A percentile compares a stretch with the other conserved stretches of the same genome.
These are phyloP conservation scores for Spinibarbus caldwelli DNA, from an alignment of 2,797 vertebrate genomes.

Conservation along the genomic window DNA sequence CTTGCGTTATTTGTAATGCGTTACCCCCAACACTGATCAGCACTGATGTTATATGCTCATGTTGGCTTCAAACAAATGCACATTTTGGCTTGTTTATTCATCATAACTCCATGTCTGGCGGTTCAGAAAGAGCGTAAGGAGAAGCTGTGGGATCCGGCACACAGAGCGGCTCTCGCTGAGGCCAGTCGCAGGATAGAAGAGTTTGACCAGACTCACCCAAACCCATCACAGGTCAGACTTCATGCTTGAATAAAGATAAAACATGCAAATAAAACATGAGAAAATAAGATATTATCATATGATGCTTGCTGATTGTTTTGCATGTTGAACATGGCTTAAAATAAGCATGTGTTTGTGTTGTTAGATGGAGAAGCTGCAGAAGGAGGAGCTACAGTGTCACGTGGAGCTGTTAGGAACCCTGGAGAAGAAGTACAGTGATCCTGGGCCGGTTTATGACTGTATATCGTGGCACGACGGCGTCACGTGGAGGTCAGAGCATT, in stretches of 20 bases:
- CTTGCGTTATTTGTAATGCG: no score
- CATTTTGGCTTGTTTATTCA: background rate
- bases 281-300: background rate
- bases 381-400: conserved; percentile 94
- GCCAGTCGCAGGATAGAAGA: conserved; percentile 91
- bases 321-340: background rate
- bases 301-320: background rate
- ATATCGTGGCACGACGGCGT: conserved; percentile 93
- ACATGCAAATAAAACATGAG: background rate
- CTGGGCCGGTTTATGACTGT: conserved; percentile 96
- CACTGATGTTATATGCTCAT: background rate
- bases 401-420: conserved; percentile 91
- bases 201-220: conserved; percentile 86
- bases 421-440: conserved; percentile 97
- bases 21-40: no score
- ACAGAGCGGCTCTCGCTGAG: conserved; percentile 90
- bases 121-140: conserved; percentile 96
- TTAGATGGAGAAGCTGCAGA: conserved; percentile 91
- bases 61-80: background rate
- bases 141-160: conserved; percentile 94
- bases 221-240: conserved; percentile 84
- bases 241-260: background rate
- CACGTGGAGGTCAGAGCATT: conserved; percentile 85
- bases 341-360: background rate
- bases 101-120: background rate